These are phyloP conservation scores for Drosophila willistoni DNA, from an alignment of 1,140 invertebrate species.

Conservation along the genomic window DNA sequence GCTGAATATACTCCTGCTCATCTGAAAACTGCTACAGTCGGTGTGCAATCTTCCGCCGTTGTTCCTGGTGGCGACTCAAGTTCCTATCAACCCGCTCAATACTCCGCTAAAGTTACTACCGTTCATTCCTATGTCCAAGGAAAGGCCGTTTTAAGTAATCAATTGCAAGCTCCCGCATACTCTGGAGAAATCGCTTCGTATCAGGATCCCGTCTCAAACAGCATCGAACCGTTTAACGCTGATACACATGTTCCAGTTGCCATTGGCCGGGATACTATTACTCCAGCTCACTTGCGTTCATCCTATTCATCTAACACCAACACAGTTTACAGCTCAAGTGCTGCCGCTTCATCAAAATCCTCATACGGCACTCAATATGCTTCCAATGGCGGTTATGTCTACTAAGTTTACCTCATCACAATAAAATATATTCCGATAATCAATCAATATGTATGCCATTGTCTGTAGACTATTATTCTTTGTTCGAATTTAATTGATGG, in stretches of 20 bases:
- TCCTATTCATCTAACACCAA: slow-evolving; percentile 32
- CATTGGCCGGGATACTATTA: slow-evolving; percentile 58
- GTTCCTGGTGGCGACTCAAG: slow-evolving; percentile 15
- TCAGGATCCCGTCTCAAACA: slow-evolving; percentile 59
- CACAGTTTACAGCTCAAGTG: background rate
- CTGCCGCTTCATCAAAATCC: slow-evolving; percentile 2
- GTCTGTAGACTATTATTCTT: background rate
- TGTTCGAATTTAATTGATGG: too few relatives aligned
- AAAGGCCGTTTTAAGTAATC: slow-evolving; percentile 27
- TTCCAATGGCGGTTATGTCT: slow-evolving; percentile 69
- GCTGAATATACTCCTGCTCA: slow-evolving; percentile 30
- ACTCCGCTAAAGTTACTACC: background rate
- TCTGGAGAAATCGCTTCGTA: slow-evolving; percentile 27
- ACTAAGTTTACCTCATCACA: slow-evolving; percentile 39
- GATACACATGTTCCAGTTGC: slow-evolving; percentile 55
- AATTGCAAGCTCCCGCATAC: slow-evolving; percentile 27
- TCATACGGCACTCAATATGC: slow-evolving; percentile 54
- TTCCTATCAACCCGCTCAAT: slow-evolving; percentile 25
- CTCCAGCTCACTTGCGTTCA: slow-evolving; percentile 41
- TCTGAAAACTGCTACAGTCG: background rate
- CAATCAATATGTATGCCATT: background rate
- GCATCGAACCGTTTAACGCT: slow-evolving; percentile 62
- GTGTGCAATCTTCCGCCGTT: background rate
- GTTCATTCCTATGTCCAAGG: slow-evolving; percentile 47
- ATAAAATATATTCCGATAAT: slow-evolving; percentile 3